phyloP scores from a whole-genome alignment of 2,797 vertebrate species.

The Linurgus olivaceus region DNA sequence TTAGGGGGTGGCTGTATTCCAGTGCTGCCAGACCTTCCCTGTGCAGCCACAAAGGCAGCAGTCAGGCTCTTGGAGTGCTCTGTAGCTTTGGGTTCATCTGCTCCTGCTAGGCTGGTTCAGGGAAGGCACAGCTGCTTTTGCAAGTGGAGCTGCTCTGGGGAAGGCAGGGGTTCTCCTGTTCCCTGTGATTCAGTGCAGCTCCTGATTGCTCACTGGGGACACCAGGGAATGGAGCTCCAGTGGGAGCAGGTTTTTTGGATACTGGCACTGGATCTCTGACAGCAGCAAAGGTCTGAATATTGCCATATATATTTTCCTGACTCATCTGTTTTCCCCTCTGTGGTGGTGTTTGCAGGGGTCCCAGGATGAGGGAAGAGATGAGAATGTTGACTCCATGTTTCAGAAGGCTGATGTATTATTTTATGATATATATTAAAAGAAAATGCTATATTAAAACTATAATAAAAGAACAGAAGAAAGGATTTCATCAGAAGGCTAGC shows the following conservation, averaged over 20 bases:
- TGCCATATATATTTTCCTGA: neutral
- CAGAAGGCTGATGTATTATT: too few relatives aligned
- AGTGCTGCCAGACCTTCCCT: neutral
- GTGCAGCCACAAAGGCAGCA: neutral
- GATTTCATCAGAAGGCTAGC: too few relatives aligned
- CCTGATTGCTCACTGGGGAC: neutral
- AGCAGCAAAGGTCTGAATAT: neutral
- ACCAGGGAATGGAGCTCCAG: neutral
- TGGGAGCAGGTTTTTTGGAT: neutral
- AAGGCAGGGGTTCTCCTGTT: neutral
- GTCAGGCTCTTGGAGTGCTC: neutral
- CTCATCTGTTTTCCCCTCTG: neutral
- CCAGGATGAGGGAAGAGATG: too few relatives aligned
- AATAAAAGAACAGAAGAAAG: too few relatives aligned
- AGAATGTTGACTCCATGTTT: too few relatives aligned
- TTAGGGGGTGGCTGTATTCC: neutral
- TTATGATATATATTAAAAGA: too few relatives aligned
- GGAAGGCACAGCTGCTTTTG: neutral
- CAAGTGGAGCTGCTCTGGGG: neutral
- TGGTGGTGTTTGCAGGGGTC: too few relatives aligned
- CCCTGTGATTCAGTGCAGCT: neutral
- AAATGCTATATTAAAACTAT: too few relatives aligned
- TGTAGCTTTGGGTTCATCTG: neutral
- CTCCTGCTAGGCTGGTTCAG: neutral
- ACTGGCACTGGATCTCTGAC: neutral